Base-by-base conservation (phyloP, 2,888 invertebrate species). In the Neuroscelio doddi region DNA sequence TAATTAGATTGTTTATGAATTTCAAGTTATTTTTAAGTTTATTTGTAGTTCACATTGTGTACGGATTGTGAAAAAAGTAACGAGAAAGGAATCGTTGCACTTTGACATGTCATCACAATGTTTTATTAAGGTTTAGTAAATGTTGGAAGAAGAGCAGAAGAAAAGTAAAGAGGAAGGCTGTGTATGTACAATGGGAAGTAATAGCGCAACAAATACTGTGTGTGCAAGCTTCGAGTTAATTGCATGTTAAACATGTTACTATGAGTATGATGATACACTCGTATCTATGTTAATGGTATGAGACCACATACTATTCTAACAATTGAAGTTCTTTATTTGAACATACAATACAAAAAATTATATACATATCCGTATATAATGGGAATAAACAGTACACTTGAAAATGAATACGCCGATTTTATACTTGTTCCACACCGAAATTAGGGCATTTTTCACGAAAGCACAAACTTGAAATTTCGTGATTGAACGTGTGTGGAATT, bases 211-310 rank as follows among this genome's bases (percentile, higher is more conserved):
- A 79, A 75, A 73, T 77, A 78, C 68, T 80, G 81, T 83, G 82
- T 80, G 83, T 81, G 80, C 82, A 78, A 81, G 82, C 82, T 83
- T 82, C 82, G 73, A 75, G 80, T 82, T 80, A 80, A 81, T 83
- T 84, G 80, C 83, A 84, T 83, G 83, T 83, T 83, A 83, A 84
- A 84, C 83, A 84, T 84, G 83, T 83, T 80, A 80, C 79, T 81
- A 79, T 80, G 76, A 78, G 77, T 80, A 80, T 72, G 76, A 75
- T 77, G 71, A 80, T 80, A 81, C 80, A 78, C 77, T 70, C 74
- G 76, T 81, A 80, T 77, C 81, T 77, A 80, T 79, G 73, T 79
- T 78, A 76, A 81, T 79, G 76, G 80, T 81, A 82, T 79, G 74
- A 76, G 75, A 72, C 66, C 72, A 75, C 76, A 78, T 75, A 77